phyloP scores from a whole-genome alignment of 2,113 vertebrate genomes.

The Phaetusa simplex region DNA sequence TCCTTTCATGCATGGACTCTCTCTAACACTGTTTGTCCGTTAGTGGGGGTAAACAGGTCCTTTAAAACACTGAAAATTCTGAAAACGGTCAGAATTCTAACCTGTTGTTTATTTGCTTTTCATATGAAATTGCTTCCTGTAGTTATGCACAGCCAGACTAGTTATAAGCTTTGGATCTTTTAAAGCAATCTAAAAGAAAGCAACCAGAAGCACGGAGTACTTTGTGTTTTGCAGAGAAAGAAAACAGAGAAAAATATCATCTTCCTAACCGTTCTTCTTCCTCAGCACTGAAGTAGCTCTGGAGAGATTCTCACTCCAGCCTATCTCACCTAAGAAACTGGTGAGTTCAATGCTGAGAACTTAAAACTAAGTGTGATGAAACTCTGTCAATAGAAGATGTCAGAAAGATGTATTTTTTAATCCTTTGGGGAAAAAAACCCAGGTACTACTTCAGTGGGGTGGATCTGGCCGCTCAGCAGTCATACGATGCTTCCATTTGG shows the following conservation, averaged over 20 bases:
- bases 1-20: not conserved
- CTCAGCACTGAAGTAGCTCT: not conserved
- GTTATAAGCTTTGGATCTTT: not conserved
- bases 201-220: not conserved
- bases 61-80: not conserved
- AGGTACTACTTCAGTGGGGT: not conserved
- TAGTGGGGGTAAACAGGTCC: not conserved
- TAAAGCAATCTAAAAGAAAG: not conserved
- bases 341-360: not conserved
- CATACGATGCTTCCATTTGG: not conserved
- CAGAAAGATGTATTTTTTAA: not conserved
- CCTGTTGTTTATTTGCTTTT: not conserved
- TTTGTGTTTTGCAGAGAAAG: not conserved
- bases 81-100: not conserved
- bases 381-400: not conserved
- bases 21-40: not conserved
- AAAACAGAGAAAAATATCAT: not conserved
- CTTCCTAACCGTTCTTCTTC: not conserved
- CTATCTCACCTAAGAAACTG: not conserved
- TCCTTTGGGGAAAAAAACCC: not conserved
- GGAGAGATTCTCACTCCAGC: not conserved
- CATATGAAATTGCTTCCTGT: not conserved
- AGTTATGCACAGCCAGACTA: not conserved
- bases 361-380: not conserved
- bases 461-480: not conserved